Conservation (phyloP, 2,888 invertebrate genomes). For the Pristionchus arcanus region DNA sequence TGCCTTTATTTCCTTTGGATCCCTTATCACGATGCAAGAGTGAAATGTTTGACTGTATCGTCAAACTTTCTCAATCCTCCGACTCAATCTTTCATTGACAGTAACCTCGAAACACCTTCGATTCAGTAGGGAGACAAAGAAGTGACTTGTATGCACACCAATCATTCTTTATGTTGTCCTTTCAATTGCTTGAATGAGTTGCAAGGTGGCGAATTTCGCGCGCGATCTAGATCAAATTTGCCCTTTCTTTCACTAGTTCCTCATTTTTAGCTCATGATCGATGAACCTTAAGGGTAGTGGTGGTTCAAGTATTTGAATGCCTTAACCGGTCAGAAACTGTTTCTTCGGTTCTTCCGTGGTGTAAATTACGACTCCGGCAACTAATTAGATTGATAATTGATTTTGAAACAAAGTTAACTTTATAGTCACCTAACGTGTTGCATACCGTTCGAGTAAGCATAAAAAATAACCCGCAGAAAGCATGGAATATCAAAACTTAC, state of each 20-base stretch:
- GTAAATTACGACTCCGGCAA: too few relatives aligned
- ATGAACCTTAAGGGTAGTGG: background rate
- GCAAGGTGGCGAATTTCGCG: background rate
- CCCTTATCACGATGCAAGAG: too few relatives aligned
- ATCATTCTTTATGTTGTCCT: constrained; percentile 41
- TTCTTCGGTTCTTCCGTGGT: too few relatives aligned
- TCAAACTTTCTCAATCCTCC: too few relatives aligned
- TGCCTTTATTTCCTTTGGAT: background rate
- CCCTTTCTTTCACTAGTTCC: background rate
- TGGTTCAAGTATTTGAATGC: background rate
- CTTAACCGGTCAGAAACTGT: too few relatives aligned
- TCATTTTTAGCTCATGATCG: background rate
- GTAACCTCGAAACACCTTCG: background rate
- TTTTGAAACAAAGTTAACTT: too few relatives aligned
- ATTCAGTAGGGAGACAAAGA: background rate
- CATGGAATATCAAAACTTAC: too few relatives aligned
- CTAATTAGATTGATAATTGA: too few relatives aligned
- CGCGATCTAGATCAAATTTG: constrained; percentile 29
- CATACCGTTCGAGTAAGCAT: too few relatives aligned
- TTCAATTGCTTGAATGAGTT: background rate
- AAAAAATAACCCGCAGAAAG: too few relatives aligned
- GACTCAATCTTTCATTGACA: background rate
- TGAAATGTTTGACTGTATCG: too few relatives aligned
- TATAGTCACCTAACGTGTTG: too few relatives aligned
- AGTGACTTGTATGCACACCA: background rate